Evolutionary conservation across 2,888 invertebrate species (phyloP), one percentile per base, ranked within the genome.

Genomic region (Lochmaea capreae): DNA sequence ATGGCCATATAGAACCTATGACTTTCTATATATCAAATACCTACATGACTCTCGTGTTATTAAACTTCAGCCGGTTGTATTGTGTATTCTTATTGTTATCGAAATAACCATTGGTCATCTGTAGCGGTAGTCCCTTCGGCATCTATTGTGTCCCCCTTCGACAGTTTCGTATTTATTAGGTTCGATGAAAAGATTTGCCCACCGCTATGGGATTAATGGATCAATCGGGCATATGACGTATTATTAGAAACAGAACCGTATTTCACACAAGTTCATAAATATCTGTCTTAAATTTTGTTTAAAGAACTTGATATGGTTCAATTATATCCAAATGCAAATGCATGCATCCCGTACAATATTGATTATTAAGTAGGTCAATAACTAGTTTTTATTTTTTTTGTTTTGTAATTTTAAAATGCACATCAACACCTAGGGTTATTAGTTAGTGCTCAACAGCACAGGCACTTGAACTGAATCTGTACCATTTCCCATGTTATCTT

Each of bases 161-260:
- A 43, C 69, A 71, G 65, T 71, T 71, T 66, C 71, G 58, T 66
- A 71, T 71, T 65, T 66, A 65, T 71, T 61, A 66, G 66, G 72
- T 62, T 62, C 71, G 74, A 78, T 79, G 79, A 80, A 81, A 81
- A 79, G 79, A 76, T 78, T 72, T 74, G 77, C 76, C 79, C 75
- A 66, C 67, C 67, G 43, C 73, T 76, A 33, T 33, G 59, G 75
- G 78, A 81, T 80, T 81, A 79, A 79, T 79, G 79, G 79, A 81
- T 79, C 78, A 78, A 80, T 78, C 76, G 76, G 62, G 69, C 58
- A 67, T 58, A 71, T 52, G 67, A 62, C 58, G 68, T 67, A 73
- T 75, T 59, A 39, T 75, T 59, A 39, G 52, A 49, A 63, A 67
- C 67, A 73, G 69, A 67, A 71, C 54, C 65, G 71, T 54, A 52